A percentile compares a stretch with the other conserved stretches of the same genome.
These are phyloP conservation scores for Ariolimax columbianus DNA, from an alignment of 2,888 invertebrate species.

Conservation along the genomic window DNA sequence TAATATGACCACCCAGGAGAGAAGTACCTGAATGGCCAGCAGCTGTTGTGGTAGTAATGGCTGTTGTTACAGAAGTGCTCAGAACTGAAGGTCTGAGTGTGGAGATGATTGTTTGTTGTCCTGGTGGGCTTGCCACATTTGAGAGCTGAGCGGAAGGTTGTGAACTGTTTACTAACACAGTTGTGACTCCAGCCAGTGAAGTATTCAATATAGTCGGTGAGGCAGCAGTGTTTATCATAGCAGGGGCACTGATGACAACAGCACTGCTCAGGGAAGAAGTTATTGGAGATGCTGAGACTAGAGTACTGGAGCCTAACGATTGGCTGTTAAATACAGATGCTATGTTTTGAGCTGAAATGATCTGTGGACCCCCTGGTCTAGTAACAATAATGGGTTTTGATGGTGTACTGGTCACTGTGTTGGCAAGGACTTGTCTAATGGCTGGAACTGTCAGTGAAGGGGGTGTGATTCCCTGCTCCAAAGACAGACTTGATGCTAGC, in stretches of 20 bases:
- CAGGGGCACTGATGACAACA: constrained; percentile 47
- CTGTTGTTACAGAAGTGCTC: constrained; percentile 46
- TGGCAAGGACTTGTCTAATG: constrained; percentile 42
- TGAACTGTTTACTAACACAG: constrained; percentile 52
- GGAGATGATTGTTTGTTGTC: constrained; percentile 45
- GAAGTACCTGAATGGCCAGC: constrained; percentile 52
- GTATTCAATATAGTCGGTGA: constrained; percentile 13
- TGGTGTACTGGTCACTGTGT: constrained; percentile 21
- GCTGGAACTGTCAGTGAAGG: constrained; percentile 41
- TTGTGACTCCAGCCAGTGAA: constrained; percentile 34
- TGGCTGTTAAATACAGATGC: constrained; percentile 25
- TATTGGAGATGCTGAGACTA: constrained; percentile 11
- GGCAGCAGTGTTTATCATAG: constrained; percentile 25
- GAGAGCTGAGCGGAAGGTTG: constrained; percentile 55
- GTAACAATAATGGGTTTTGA: constrained; percentile 38
- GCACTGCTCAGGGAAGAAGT: constrained; percentile 37
- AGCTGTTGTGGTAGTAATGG: constrained; percentile 58
- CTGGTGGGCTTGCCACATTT: constrained; percentile 56
- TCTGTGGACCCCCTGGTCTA: constrained; percentile 40
- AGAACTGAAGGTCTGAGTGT: constrained; percentile 33
- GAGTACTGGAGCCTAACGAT: background rate
- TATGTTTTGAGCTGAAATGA: constrained; percentile 45
- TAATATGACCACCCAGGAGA: constrained; percentile 51
- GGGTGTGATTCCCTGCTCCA: constrained; percentile 18
- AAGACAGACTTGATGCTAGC: constrained; percentile 37